These are phyloP conservation scores for Acanthopagrus latus DNA, from an alignment of 2,797 vertebrate species.

Conservation along the genomic window DNA sequence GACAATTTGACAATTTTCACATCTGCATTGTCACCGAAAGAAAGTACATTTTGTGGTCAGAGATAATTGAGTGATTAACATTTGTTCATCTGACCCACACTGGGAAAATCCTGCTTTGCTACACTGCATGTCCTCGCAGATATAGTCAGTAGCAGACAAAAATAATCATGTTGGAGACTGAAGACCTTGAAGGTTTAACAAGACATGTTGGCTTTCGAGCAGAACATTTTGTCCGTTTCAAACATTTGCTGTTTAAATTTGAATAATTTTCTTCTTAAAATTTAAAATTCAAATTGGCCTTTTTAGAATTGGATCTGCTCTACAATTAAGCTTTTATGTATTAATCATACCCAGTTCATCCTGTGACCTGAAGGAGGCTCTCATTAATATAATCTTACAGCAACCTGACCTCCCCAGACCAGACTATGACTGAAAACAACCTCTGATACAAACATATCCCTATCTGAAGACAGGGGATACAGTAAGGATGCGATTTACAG, in stretches of 20 bases:
- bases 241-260: not conserved
- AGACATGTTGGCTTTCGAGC: not conserved
- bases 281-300: not conserved
- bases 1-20: slow-evolving; percentile 21
- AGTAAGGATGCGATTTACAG: too few species aligned
- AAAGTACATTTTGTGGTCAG: slow-evolving; percentile 40
- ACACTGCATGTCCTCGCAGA: not conserved
- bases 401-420: not conserved
- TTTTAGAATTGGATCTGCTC: not conserved
- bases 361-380: not conserved
- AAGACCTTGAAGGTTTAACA: not conserved
- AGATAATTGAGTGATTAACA: slow-evolving; percentile 42
- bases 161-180: not conserved
- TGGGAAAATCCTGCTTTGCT: slow-evolving; percentile 1
- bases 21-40: slow-evolving; percentile 21
- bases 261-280: too few species aligned
- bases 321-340: not conserved
- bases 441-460: too few species aligned
- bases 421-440: too few species aligned
- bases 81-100: not conserved
- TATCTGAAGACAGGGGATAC: too few species aligned
- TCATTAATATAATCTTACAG: not conserved
- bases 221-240: not conserved
- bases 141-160: not conserved
- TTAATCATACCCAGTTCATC: too few species aligned